Evolutionary conservation across 2,113 vertebrate species (phyloP), one percentile per base, ranked within the genome.

Genomic region (Poeciliopsis retropinna): DNA sequence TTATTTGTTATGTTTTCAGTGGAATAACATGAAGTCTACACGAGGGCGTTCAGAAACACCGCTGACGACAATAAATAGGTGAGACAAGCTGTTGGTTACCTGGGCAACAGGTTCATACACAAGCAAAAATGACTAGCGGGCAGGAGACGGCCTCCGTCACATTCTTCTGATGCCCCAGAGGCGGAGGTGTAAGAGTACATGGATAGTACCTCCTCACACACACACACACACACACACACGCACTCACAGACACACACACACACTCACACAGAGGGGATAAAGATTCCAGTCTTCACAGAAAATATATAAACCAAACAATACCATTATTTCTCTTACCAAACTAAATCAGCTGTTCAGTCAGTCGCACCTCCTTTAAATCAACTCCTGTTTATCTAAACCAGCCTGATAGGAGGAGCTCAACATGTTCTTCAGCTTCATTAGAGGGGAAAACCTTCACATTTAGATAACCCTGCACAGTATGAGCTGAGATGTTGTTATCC

Each of bases 61-160:
- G 80, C 86, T 78, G 83, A 83, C 27, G 73, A 89, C 84, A 94
- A 94, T 94, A 94, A 94, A 94, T 94, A 94, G 85, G 76, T 89
- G 78, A 64, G 85, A 85, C 70, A 73, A 32, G 68, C 51, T 75
- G 72, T 62, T 57, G 71, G 70, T 87, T 74, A 84, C 64, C 72
- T 81, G 76, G 69, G 76, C 70, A 83, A 82, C 82, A 83, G 32
- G 12, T 69, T 74, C 72, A 51, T 34, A 73, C 60, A 75, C 69
- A 70, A 47, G 81, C 74, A 85, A 19, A 47, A 62, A 71, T 11
- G 61, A 79, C 70, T 71, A 30, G 30, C 28, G 70, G 64, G 74
- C 73, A 22, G 70, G 64, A 76, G 54, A 64, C 75, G 69, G 76
- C 80, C 22, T 68, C 73, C 64, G 81, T 79, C 78, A 70, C 72